Evolutionary conservation across 2,888 invertebrate genomes (phyloP), one percentile per base, ranked within the genome.

Genomic region (Amiota communis): DNA sequence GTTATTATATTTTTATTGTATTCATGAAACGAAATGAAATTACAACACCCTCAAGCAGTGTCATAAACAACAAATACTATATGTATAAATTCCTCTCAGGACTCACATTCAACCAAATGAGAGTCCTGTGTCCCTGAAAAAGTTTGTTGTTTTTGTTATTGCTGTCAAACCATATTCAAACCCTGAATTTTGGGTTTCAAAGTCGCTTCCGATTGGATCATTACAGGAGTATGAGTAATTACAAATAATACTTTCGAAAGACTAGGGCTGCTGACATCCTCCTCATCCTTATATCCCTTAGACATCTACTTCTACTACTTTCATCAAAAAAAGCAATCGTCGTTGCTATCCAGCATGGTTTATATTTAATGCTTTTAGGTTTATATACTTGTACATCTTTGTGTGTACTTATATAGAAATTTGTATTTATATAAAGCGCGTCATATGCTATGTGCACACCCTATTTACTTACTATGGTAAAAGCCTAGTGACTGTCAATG

Each of bases 161-260:
- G 57, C 64, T 79, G 79, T 67, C 80, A 77, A 80, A 81, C 36
- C 36, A 36, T 36, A 36, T 85, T 79, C 79, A 84, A 85, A 87
- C 81, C 86, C 82, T 83, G 76, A 72, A 79, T 85, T 81, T 81
- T 78, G 80, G 87, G 86, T 86, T 87, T 84, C 78, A 84, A 87
- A 88, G 88, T 83, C 78, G 87, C 83, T 87, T 86, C 81, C 86
- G 85, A 87, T 87, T 88, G 87, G 88, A 82, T 83, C 80, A 77
- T 78, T 78, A 77, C 77, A 79, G 80, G 81, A 80, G 87, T 81
- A 81, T 88, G 88, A 77, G 87, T 82, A 87, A 87, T 86, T 87
- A 81, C 86, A 86, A 87, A 87, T 80, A 82, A 81, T 86, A 77
- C 80, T 53, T 72, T 46, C 48, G 65, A 72, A 70, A 73, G 70